Evolutionary conservation across 2,113 vertebrate genomes (phyloP), one percentile per base, ranked within the genome.

Genomic region (Nicator chloris): DNA sequence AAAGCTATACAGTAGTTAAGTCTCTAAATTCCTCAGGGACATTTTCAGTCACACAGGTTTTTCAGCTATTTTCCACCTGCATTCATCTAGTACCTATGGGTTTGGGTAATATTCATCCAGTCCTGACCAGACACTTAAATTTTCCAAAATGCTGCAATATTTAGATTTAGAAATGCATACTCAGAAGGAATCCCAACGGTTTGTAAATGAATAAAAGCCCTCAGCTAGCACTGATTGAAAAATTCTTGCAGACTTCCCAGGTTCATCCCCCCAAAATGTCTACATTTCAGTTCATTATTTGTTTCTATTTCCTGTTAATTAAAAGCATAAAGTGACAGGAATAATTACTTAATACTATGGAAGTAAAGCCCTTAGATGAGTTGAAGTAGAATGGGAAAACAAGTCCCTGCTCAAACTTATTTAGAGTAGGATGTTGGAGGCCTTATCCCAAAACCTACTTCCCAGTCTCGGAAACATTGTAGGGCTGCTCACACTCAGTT

Each of bases 11-110:
- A 49, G 37, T 20, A 71, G 59, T 57, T 65, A 86, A 80, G 19
- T 13, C 63, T 56, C 33, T 68, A 13, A 30, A 23, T 40, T 65
- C 49, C 45, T 57, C 30, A 20, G 71, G 27, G 61, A 60, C 22
- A 8, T 11, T 88, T 61, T 53, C n/a, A 54, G 45, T 24, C 2
- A 1, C 27, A 33, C 8, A 33, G 13, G 33, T 63, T 87, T 70
- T 66, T 59, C 65, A 91, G 51, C 14, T 87, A 0, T 63, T 90
- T 92, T 54, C 39, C 13, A 70, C 26, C 37, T 54, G 50, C 28
- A 6, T 0, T 6, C 21, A 61, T 13, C 13, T 7, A 57, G 0
- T 24, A 40, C 39, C n/a, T 56, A 31, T 9, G 30, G 6, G 37
- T 59, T 75, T 78, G n/a, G 54, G 26, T 4, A 63, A 15, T 37